Percentiles rank a stretch among this genome's conserved stretches.
Conservation (phyloP, 2,888 invertebrate species). For the Nomada hirtipes region DNA sequence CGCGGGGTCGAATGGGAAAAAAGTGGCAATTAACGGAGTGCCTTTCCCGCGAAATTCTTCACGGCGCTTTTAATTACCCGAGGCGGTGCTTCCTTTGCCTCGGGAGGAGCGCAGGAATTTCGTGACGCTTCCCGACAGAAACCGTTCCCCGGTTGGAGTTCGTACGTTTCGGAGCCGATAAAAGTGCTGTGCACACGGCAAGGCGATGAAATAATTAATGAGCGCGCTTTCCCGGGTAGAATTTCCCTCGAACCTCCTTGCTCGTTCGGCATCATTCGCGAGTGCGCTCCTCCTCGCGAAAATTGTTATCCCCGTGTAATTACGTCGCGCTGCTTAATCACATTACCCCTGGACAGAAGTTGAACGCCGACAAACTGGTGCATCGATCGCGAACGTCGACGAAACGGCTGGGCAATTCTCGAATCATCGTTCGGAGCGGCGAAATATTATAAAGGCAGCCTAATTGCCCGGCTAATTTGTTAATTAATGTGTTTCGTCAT, state of each 20-base stretch:
- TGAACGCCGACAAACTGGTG: not conserved
- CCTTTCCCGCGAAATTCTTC: slow-evolving; percentile 21
- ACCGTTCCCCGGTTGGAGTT: no score
- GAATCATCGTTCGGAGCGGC: not conserved
- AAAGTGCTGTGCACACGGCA: not conserved
- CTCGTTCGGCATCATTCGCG: slow-evolving; percentile 30
- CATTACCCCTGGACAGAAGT: slow-evolving; percentile 25
- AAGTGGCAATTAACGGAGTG: slow-evolving; percentile 46
- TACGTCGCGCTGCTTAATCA: slow-evolving; percentile 23
- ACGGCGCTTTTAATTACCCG: slow-evolving; percentile 24
- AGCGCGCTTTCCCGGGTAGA: not conserved
- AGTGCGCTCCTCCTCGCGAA: not conserved
- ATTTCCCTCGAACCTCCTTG: slow-evolving; percentile 15
- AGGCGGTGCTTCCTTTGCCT: not conserved
- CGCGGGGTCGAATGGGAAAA: not conserved
- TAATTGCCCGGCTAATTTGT: slow-evolving; percentile 4
- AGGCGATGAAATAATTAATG: slow-evolving; percentile 25
- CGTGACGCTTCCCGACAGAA: no score
- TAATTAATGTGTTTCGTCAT: not conserved
- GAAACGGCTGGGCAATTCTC: not conserved
- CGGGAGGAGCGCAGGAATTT: no score
- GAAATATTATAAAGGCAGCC: not conserved
- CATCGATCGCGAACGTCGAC: not conserved
- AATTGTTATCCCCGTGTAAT: slow-evolving; percentile 32
- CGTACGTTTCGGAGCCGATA: not conserved